Conservation (phyloP, 1,140 invertebrate species). For the Pemphigus obesinymphae region DNA sequence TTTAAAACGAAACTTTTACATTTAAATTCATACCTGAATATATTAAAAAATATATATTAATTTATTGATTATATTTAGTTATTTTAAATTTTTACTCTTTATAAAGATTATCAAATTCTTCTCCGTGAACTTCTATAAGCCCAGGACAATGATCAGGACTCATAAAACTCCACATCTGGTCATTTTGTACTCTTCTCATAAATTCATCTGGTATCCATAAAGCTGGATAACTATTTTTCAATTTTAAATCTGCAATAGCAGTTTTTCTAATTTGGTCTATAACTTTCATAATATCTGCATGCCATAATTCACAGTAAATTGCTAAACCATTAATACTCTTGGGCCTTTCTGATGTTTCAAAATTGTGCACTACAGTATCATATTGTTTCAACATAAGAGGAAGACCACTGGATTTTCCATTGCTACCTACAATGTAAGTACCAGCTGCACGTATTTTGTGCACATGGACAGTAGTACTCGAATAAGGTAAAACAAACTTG, state of each 20-base stretch:
- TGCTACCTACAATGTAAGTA: constrained; percentile 88
- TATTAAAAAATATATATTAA: not conserved
- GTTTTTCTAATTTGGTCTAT: constrained; percentile 91
- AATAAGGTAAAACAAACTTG: constrained; percentile 92
- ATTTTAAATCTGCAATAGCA: constrained; percentile 83
- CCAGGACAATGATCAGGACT: constrained; percentile 92
- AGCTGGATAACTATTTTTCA: constrained; percentile 95
- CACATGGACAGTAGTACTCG: constrained; percentile 94
- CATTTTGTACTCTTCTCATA: constrained; percentile 88
- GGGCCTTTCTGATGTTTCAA: constrained; percentile 33
- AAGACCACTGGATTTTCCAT: constrained; percentile 91
- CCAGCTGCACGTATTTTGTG: constrained; percentile 93
- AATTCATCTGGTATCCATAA: constrained; percentile 99
- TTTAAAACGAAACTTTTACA: constrained; percentile 47
- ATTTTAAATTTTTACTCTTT: constrained; percentile 55
- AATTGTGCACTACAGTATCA: constrained; percentile 74
- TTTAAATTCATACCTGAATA: constrained; percentile 13
- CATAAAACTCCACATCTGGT: constrained; percentile 94
- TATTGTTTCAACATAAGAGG: constrained; percentile 95
- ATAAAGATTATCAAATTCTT: constrained; percentile 91
- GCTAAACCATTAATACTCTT: constrained; percentile 91
- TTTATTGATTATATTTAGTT: not conserved
- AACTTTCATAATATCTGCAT: constrained; percentile 95
- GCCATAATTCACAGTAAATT: constrained; percentile 98
- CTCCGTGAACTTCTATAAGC: constrained; percentile 85